These are phyloP conservation scores for Onchidella celtica DNA, from an alignment of 2,888 invertebrate genomes.

Conservation along the genomic window DNA sequence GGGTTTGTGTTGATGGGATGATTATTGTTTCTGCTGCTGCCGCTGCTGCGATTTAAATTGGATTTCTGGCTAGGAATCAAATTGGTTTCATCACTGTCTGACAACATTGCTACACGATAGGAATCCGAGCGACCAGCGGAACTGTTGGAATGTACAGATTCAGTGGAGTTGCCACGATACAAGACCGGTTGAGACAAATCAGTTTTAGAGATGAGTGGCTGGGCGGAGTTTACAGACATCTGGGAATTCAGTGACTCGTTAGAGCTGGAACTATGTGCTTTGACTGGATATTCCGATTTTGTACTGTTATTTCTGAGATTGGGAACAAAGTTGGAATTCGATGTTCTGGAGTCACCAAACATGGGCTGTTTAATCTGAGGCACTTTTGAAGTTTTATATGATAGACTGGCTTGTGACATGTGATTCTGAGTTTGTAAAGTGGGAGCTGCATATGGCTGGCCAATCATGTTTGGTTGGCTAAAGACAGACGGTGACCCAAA, in stretches of 20 bases:
- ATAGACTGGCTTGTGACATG: neutral
- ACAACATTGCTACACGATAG: conserved; percentile 67
- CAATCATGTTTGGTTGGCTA: conserved; percentile 6
- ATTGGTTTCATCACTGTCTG: conserved; percentile 42
- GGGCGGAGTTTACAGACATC: conserved; percentile 35
- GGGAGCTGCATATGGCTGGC: conserved; percentile 9
- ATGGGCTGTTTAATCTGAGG: conserved; percentile 20
- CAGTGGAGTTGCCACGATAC: conserved; percentile 41
- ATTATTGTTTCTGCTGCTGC: neutral
- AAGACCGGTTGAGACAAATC: conserved; percentile 39
- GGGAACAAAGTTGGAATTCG: neutral
- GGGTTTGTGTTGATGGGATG: neutral
- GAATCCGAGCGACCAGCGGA: conserved; percentile 63
- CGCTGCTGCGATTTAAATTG: neutral
- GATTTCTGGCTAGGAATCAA: conserved; percentile 31
- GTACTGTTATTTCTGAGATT: neutral
- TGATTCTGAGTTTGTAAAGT: conserved; percentile 3
- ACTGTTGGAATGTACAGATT: conserved; percentile 53
- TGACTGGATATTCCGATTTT: conserved; percentile 21
- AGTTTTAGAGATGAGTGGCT: conserved; percentile 24
- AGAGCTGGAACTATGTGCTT: conserved; percentile 16
- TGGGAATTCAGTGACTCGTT: conserved; percentile 43
- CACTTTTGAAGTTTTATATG: neutral
- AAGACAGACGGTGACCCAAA: conserved; percentile 44
- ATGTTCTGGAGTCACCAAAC: conserved; percentile 34